A percentile compares a stretch with the other conserved stretches of the same genome.
These are phyloP conservation scores for Plebejus melissa DNA, from an alignment of 2,888 invertebrate genomes.

Conservation along the genomic window DNA sequence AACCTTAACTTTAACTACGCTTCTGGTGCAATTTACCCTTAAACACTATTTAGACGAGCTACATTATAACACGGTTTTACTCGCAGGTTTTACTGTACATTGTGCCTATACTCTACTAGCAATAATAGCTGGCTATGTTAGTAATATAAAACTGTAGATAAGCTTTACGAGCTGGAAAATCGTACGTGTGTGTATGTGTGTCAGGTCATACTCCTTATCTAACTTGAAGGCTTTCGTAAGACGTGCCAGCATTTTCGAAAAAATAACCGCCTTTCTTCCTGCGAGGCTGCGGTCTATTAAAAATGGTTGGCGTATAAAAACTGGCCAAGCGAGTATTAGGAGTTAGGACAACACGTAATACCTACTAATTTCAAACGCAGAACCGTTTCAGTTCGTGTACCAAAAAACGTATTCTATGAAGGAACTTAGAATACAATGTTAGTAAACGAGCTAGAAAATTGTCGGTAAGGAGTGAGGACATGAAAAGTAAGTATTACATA, in stretches of 20 bases:
- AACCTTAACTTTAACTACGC: no score
- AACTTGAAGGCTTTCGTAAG: neutral
- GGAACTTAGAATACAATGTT: no score
- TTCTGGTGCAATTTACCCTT: no score
- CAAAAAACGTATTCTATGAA: no score
- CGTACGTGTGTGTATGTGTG: slow-evolving; percentile 19
- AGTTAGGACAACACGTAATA: neutral
- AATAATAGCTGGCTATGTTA: neutral
- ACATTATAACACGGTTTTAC: no score
- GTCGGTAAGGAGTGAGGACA: no score
- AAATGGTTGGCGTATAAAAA: neutral
- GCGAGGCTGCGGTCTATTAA: neutral
- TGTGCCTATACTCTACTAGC: no score
- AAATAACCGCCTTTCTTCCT: neutral
- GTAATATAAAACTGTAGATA: neutral
- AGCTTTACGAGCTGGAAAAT: neutral
- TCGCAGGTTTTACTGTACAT: no score
- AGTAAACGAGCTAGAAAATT: no score
- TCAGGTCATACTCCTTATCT: neutral
- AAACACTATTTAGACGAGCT: no score
- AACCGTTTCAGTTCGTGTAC: no score
- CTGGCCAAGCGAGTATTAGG: neutral
- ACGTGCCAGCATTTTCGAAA: neutral
- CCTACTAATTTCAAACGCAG: neutral
- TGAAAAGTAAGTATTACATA: no score